Percentiles rank a stretch among this genome's conserved stretches.
These are phyloP conservation scores for Aphidoletes aphidimyza DNA, from an alignment of 2,888 invertebrate species.

Conservation along the genomic window DNA sequence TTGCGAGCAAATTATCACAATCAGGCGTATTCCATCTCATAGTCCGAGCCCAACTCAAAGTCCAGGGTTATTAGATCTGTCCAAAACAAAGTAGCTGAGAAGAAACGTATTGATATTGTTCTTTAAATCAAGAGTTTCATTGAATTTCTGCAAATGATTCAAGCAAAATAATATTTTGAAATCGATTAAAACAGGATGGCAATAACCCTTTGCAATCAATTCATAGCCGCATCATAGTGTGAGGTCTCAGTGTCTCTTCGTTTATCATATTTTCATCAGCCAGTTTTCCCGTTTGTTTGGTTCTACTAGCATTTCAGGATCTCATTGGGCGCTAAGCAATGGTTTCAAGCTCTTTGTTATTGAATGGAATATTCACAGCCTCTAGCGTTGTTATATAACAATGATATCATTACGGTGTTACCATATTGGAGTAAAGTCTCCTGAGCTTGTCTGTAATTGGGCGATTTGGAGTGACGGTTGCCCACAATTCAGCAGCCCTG, in stretches of 20 bases:
- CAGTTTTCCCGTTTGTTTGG: slow-evolving; percentile 70
- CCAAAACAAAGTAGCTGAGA: slow-evolving; percentile 69
- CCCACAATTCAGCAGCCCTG: slow-evolving; percentile 73
- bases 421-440: slow-evolving; percentile 61
- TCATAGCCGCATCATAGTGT: slow-evolving; percentile 71
- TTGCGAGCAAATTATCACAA: slow-evolving; percentile 60
- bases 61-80: slow-evolving; percentile 67
- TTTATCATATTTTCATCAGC: slow-evolving; percentile 70
- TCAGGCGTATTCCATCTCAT: slow-evolving; percentile 60
- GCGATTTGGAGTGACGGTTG: slow-evolving; percentile 71
- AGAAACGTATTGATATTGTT: slow-evolving; percentile 69
- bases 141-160: slow-evolving; percentile 5
- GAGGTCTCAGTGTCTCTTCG: slow-evolving; percentile 69
- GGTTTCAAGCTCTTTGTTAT: slow-evolving; percentile 68
- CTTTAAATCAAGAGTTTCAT: slow-evolving; percentile 70
- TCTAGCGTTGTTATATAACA: no score
- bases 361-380: slow-evolving; percentile 68
- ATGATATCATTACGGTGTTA: slow-evolving; percentile 66
- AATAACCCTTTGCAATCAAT: slow-evolving; percentile 71
- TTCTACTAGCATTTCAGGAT: slow-evolving; percentile 64
- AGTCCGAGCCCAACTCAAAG: slow-evolving; percentile 58
- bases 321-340: slow-evolving; percentile 68
- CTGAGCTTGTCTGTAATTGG: slow-evolving; percentile 68
- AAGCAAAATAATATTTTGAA: slow-evolving; percentile 56
- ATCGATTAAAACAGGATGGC: slow-evolving; percentile 73